Evolutionary conservation across 1,140 invertebrate species (phyloP).

Genomic region (Drosophila ficusphila): DNA sequence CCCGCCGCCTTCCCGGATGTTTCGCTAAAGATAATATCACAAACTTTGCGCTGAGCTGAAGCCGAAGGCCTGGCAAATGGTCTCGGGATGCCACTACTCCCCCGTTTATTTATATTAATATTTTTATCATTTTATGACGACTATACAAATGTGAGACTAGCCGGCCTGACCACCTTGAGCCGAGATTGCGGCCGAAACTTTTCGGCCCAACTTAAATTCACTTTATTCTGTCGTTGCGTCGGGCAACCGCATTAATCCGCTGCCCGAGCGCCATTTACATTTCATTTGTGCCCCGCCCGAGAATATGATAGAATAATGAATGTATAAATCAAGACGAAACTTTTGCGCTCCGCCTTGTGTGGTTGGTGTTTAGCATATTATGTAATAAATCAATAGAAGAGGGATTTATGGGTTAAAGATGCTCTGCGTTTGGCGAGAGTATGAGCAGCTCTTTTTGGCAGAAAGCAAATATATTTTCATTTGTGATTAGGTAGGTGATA

Average conservation of each 20-base stretch:
- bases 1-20: constrained; percentile 9
- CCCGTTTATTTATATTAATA: constrained; percentile 78
- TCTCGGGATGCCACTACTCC: constrained; percentile 58
- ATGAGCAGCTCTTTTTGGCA: constrained; percentile 5
- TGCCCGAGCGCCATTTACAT: constrained; percentile 66
- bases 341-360: constrained; percentile 35
- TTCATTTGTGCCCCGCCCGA: constrained; percentile 47
- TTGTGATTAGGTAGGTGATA: too few relatives aligned
- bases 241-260: constrained; percentile 38
- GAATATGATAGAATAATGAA: constrained; percentile 66
- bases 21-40: constrained; percentile 63
- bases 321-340: constrained; percentile 69
- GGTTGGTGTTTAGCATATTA: constrained; percentile 53
- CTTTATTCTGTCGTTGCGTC: constrained; percentile 25
- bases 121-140: constrained; percentile 78
- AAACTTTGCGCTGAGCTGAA: constrained; percentile 48
- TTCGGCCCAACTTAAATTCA: constrained; percentile 56
- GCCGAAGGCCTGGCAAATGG: constrained; percentile 58
- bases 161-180: constrained; percentile 50
- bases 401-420: constrained; percentile 16
- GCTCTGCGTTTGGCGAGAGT: background rate
- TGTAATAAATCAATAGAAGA: constrained; percentile 63
- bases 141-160: constrained; percentile 45
- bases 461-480: too few relatives aligned
- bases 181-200: constrained; percentile 61